These are phyloP conservation scores for Stenolophus ochropezus DNA, from an alignment of 2,888 invertebrate genomes.

Conservation along the genomic window DNA sequence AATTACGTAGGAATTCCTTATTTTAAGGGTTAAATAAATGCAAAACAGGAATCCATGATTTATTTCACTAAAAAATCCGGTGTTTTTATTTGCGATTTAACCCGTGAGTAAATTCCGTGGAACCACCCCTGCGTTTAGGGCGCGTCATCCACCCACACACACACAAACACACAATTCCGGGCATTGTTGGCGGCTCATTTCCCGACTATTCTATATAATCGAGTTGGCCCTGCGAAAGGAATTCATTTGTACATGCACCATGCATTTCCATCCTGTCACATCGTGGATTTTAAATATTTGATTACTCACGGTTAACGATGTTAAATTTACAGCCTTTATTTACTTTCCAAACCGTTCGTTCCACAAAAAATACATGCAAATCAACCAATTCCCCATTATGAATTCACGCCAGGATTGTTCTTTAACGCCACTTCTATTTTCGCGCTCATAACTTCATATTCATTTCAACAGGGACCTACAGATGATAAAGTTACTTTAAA, in stretches of 20 bases:
- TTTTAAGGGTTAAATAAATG: too few species aligned
- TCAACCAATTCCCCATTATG: background rate
- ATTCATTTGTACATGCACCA: constrained; percentile 24
- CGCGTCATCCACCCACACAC: background rate
- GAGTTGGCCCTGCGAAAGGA: constrained; percentile 44
- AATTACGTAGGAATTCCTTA: too few species aligned
- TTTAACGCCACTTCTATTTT: background rate
- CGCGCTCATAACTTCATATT: too few species aligned
- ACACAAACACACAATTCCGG: constrained; percentile 33
- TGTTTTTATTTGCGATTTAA: too few species aligned
- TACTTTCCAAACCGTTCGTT: background rate
- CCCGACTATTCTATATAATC: constrained; percentile 47
- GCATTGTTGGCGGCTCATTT: constrained; percentile 43
- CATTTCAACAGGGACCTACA: too few species aligned
- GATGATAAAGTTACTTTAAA: too few species aligned
- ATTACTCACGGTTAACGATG: constrained; percentile 42
- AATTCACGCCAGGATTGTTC: background rate
- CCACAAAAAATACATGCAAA: background rate
- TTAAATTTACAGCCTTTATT: constrained; percentile 27
- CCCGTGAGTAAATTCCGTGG: background rate
- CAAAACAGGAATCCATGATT: too few species aligned
- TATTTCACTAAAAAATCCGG: too few species aligned
- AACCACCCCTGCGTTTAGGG: background rate
- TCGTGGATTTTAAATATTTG: constrained; percentile 51
- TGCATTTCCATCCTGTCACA: constrained; percentile 42